phyloP scores from a whole-genome alignment of 2,113 vertebrate species.

The Isurus oxyrinchus region DNA sequence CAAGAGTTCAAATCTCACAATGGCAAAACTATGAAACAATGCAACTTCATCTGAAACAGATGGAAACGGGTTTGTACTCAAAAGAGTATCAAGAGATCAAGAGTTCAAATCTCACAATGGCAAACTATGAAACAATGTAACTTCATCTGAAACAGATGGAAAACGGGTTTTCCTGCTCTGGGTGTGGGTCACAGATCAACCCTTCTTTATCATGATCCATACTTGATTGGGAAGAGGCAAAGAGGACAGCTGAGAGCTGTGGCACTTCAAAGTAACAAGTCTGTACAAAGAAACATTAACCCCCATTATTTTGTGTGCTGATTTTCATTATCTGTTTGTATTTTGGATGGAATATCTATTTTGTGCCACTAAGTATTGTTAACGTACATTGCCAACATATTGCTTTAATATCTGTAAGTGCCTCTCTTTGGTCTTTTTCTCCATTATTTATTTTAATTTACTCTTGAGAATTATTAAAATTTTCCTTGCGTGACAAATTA shows the following conservation, averaged over 20 bases:
- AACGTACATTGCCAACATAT: background rate
- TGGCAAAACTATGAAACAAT: too few relatives aligned
- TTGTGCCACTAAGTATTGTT: background rate
- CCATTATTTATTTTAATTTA: background rate
- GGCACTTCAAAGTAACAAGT: background rate
- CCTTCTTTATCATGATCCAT: background rate
- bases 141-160: too few relatives aligned
- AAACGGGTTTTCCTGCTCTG: too few relatives aligned
- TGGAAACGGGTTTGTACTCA: too few relatives aligned
- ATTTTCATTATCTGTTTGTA: background rate
- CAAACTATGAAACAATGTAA: too few relatives aligned
- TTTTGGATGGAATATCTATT: background rate
- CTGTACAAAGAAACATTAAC: background rate
- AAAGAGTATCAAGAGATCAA: too few relatives aligned
- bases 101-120: too few relatives aligned
- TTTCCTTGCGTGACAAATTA: background rate
- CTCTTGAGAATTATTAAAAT: background rate
- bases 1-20: too few relatives aligned
- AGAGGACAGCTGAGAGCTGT: background rate
- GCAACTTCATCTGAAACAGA: too few relatives aligned
- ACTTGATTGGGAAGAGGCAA: background rate
- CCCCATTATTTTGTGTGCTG: background rate
- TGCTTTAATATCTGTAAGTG: background rate
- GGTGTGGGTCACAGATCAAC: too few relatives aligned
- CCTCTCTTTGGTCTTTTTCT: background rate